phyloP scores from a whole-genome alignment of 2,113 vertebrate genomes.

The Nannobrachium achirus region DNA sequence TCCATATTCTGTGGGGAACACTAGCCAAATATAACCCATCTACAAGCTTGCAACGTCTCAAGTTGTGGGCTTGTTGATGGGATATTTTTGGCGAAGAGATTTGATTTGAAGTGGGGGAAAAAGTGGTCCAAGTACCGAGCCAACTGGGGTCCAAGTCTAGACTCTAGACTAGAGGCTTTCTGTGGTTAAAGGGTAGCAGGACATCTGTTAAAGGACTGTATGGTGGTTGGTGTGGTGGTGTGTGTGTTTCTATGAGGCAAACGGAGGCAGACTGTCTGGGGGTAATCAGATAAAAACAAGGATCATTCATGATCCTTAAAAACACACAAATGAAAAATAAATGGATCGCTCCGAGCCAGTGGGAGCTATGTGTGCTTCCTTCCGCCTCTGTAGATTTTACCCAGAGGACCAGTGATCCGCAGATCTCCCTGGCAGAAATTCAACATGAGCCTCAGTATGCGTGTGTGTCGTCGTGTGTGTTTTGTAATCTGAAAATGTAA shows the following conservation, averaged over 20 bases:
- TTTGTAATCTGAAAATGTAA: slow-evolving; percentile 1
- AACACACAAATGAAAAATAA: slow-evolving; percentile 81
- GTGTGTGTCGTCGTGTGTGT: slow-evolving; percentile 13
- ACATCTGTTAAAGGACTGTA: slow-evolving; percentile 64
- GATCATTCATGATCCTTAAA: slow-evolving; percentile 78
- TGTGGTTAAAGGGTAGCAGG: slow-evolving; percentile 30
- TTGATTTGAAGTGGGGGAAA: too few species aligned
- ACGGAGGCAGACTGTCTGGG: slow-evolving; percentile 79
- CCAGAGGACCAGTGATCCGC: slow-evolving; percentile 61
- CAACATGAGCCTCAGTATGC: slow-evolving; percentile 51
- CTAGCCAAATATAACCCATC: too few species aligned
- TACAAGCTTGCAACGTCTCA: too few species aligned
- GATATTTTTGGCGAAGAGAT: too few species aligned
- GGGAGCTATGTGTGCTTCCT: slow-evolving; percentile 58
- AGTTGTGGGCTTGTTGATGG: too few species aligned
- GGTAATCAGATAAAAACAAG: slow-evolving; percentile 79
- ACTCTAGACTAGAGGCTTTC: too few species aligned
- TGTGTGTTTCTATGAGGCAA: slow-evolving; percentile 71
- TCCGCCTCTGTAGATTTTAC: slow-evolving; percentile 63
- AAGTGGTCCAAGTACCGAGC: too few species aligned
- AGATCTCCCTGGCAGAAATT: slow-evolving; percentile 55
- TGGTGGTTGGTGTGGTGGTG: slow-evolving; percentile 27
- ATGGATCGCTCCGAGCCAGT: slow-evolving; percentile 65
- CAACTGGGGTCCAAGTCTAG: too few species aligned
- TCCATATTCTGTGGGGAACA: too few species aligned